Base-by-base conservation (phyloP, 2,888 invertebrate species). In the Lycia hirtaria region DNA sequence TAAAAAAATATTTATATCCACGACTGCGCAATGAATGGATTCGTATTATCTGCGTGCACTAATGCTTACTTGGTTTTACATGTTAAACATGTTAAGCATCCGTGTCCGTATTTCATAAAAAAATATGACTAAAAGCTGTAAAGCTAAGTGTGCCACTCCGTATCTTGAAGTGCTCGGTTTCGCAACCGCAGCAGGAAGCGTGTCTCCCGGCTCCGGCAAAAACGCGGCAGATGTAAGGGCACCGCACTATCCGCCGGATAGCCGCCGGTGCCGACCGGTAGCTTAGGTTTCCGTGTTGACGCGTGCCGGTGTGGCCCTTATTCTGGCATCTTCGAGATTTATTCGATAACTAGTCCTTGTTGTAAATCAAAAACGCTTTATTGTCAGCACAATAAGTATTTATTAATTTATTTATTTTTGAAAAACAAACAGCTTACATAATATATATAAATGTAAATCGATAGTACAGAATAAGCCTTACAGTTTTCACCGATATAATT, bases 201-300 rank as follows among this genome's bases (percentile, higher is more conserved):
- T 35, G 15, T 20, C 38, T 44, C n/a, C n/a, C n/a, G n/a, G n/a
- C n/a, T n/a, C n/a, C 33, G 2, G 24, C 43, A 48, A 55, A 47
- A 55, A 35, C 41, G 40, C 33, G 54, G 14, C 33, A 35, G 33
- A 41, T 48, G 28, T 48, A 15, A 48, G 35, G 48, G 38, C 38
- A 53, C 49, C 51, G 19, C n/a, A 54, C 41, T 37, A 28, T 28
- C 58, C 22, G 9, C n/a, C 44, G 52, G 44, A 44, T 22, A 28
- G 28, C 48, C 43, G 51, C 45, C 48, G 43, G 55, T 38, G 51
- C 45, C 48, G 43, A 57, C 38, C 37, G 54, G n/a, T n/a, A n/a
- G n/a, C 47, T 43, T 50, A 15, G 43, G 58, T 55, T 62, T 58
- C 61, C 54, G 41, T 30, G 28, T 12, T 15, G 19, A 14, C n/a